Evolutionary conservation across 2,113 vertebrate species (phyloP).

Genomic region (Onychorhynchus coronatus): DNA sequence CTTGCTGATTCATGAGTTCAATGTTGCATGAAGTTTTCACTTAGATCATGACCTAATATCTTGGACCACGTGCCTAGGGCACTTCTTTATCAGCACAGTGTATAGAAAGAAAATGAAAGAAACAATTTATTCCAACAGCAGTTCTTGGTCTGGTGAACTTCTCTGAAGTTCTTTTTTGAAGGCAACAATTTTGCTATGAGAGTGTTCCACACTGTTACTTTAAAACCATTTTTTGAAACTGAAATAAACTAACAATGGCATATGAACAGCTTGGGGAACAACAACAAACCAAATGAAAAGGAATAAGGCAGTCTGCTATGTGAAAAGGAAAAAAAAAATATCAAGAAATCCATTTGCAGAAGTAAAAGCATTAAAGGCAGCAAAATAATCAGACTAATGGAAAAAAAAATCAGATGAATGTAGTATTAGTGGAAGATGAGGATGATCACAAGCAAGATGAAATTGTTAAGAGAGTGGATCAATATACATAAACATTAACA

Average conservation of each 20-base stretch:
- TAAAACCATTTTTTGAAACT: not conserved
- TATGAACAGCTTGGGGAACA: not conserved
- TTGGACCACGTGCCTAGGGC: not conserved
- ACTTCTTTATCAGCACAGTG: not conserved
- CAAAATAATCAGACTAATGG: slow-evolving; percentile 46
- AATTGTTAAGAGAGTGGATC: slow-evolving; percentile 37
- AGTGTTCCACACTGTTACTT: not conserved
- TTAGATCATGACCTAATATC: not conserved
- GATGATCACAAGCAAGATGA: slow-evolving; percentile 48
- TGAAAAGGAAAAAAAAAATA: not conserved
- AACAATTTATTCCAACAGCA: not conserved
- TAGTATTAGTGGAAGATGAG: slow-evolving; percentile 16
- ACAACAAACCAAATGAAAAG: slow-evolving; percentile 3
- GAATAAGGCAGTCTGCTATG: not conserved
- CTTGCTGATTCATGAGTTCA: not conserved
- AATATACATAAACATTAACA: slow-evolving; percentile 7
- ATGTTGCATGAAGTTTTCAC: not conserved
- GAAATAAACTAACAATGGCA: slow-evolving; percentile 12
- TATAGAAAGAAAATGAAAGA: not conserved
- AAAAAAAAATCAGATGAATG: not conserved
- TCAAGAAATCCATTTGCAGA: slow-evolving; percentile 5
- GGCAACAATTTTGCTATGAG: not conserved
- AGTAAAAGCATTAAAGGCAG: slow-evolving; percentile 26
- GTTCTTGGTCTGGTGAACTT: not conserved
- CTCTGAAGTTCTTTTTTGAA: not conserved